phyloP scores from a whole-genome alignment of 2,888 invertebrate species.

The Apodemia zela region DNA sequence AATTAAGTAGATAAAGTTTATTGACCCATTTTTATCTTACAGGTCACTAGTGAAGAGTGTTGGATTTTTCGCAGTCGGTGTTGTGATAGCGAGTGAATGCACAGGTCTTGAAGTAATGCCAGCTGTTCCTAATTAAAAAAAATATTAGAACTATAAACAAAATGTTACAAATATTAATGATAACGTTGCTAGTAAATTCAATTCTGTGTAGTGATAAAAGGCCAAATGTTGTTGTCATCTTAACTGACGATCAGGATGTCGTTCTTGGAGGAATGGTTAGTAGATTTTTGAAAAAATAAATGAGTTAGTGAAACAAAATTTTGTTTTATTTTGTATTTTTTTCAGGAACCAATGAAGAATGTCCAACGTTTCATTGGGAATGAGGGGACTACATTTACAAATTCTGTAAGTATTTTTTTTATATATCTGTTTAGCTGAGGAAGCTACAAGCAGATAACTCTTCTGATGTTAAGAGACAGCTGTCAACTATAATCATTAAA shows the following conservation, averaged over 20 bases:
- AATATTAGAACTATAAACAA: slow-evolving; percentile 39
- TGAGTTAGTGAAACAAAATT: slow-evolving; percentile 44
- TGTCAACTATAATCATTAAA: too few relatives aligned
- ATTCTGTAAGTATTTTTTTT: slow-evolving; percentile 83
- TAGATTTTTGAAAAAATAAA: slow-evolving; percentile 52
- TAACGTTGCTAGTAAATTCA: slow-evolving; percentile 38
- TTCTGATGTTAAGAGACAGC: too few relatives aligned
- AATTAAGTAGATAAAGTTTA: slow-evolving; percentile 20
- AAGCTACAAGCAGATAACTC: too few relatives aligned
- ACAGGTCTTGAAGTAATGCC: slow-evolving; percentile 87
- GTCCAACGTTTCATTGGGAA: slow-evolving; percentile 82
- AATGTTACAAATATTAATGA: slow-evolving; percentile 63
- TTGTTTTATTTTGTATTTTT: slow-evolving; percentile 54
- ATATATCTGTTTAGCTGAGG: neutral
- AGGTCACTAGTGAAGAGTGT: slow-evolving; percentile 92
- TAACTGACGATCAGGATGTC: slow-evolving; percentile 93
- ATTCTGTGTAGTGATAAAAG: slow-evolving; percentile 42
- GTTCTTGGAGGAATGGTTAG: slow-evolving; percentile 88
- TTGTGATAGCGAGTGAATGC: slow-evolving; percentile 89
- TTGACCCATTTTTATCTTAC: slow-evolving; percentile 52
- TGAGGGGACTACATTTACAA: slow-evolving; percentile 84
- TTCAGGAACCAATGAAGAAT: slow-evolving; percentile 84
- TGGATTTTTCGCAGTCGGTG: slow-evolving; percentile 87
- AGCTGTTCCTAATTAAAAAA: slow-evolving; percentile 67
- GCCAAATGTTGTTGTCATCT: slow-evolving; percentile 88